These are phyloP conservation scores for Eristalis pertinax DNA, from an alignment of 2,888 invertebrate genomes.

Conservation along the genomic window DNA sequence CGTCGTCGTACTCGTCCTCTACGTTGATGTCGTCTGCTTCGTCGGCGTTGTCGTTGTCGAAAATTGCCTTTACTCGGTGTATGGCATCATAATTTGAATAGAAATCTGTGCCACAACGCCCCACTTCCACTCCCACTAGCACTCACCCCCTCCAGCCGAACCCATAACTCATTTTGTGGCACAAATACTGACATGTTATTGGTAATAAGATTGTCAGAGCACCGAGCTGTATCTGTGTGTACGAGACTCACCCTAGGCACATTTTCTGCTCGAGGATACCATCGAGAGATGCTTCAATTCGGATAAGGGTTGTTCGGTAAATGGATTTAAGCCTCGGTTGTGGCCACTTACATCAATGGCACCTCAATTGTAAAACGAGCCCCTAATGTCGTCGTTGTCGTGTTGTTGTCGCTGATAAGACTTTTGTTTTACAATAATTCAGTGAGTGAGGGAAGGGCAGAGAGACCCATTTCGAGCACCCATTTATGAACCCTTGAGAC, in stretches of 20 bases:
- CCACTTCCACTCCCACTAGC: not conserved
- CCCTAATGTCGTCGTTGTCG: slow-evolving; percentile 31
- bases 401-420: slow-evolving; percentile 13
- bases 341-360: slow-evolving; percentile 37
- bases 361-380: slow-evolving; percentile 27
- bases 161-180: slow-evolving; percentile 62
- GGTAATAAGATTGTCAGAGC: slow-evolving; percentile 59
- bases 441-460: not conserved
- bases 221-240: not conserved
- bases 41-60: not conserved
- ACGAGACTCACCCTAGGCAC: not conserved
- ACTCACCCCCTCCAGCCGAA: slow-evolving; percentile 5
- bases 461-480: not conserved
- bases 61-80: slow-evolving; percentile 47
- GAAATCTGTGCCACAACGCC: slow-evolving; percentile 44
- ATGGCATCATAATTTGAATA: slow-evolving; percentile 46
- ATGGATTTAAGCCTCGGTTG: slow-evolving; percentile 43
- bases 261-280: slow-evolving; percentile 7
- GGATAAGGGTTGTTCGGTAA: not conserved
- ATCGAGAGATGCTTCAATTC: slow-evolving; percentile 36
- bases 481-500: not conserved
- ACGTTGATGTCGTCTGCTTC: too few relatives aligned
- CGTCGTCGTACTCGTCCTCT: not conserved
- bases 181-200: slow-evolving; percentile 40
- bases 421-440: not conserved